Percentiles rank a stretch among this genome's conserved stretches.
These are phyloP conservation scores for Drosophila helvetica DNA, from an alignment of 2,888 invertebrate genomes.

Conservation along the genomic window DNA sequence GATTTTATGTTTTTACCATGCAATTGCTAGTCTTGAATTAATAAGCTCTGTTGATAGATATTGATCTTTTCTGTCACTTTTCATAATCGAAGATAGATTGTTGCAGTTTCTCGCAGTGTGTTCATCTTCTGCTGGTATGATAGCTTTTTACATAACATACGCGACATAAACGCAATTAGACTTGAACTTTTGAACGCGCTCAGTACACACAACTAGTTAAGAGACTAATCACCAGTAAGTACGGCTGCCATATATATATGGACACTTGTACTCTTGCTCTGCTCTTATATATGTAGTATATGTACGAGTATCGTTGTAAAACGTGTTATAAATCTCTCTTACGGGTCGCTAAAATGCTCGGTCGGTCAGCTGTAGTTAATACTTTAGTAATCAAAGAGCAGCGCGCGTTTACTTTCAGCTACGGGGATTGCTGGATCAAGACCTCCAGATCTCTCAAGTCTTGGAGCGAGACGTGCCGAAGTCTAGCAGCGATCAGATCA, in stretches of 20 bases:
- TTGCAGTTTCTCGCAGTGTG: conserved; percentile 15
- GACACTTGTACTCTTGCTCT: background rate
- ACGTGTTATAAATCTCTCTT: conserved; percentile 31
- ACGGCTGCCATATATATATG: background rate
- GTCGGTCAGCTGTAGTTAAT: conserved; percentile 21
- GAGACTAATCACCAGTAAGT: conserved; percentile 35
- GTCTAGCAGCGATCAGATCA: conserved; percentile 27
- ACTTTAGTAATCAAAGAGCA: conserved; percentile 20
- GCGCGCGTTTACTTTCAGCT: conserved; percentile 2
- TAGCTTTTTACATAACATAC: conserved; percentile 27
- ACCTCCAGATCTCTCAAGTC: background rate
- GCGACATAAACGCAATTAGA: conserved; percentile 44
- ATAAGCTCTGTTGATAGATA: too few species aligned
- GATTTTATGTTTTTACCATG: too few species aligned
- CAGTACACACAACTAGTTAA: conserved; percentile 32
- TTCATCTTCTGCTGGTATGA: conserved; percentile 16
- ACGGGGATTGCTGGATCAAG: conserved; percentile 9
- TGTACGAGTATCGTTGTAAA: conserved; percentile 11
- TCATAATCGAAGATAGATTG: background rate
- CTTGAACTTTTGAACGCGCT: conserved; percentile 62
- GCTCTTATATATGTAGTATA: background rate
- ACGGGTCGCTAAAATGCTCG: background rate
- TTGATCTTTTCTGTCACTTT: too few species aligned
- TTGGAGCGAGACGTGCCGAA: conserved; percentile 9
- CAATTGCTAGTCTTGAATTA: too few species aligned